phyloP scores from a whole-genome alignment of 2,797 vertebrate species.

The Pipistrellus pipistrellus region DNA sequence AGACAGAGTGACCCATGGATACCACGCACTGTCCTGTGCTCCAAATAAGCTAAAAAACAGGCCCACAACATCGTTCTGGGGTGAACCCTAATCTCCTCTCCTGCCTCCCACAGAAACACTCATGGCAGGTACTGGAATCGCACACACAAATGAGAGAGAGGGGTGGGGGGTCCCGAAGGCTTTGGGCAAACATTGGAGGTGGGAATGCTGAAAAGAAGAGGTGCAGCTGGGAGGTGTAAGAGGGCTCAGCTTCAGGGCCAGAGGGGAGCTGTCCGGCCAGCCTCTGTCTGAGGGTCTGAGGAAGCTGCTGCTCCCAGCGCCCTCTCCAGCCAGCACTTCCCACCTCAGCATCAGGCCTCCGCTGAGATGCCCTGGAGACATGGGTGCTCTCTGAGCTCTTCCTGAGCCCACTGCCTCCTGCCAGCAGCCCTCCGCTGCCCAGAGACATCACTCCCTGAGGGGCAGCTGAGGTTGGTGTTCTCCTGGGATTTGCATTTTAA shows the following conservation, averaged over 20 bases:
- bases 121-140: background rate
- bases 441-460: background rate
- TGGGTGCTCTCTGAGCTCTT: background rate
- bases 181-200: background rate
- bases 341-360: background rate
- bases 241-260: background rate
- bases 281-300: background rate
- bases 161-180: background rate
- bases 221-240: background rate
- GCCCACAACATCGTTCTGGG: background rate
- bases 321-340: background rate
- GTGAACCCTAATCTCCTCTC: background rate
- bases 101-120: background rate
- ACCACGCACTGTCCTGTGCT: background rate
- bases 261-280: background rate
- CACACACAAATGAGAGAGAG: too few relatives aligned
- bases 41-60: background rate
- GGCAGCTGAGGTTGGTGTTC: background rate
- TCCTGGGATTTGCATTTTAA: background rate
- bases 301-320: background rate
- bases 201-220: background rate
- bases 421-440: background rate
- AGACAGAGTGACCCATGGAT: background rate
- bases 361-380: fast-evolving
- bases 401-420: background rate